Conservation (phyloP, 2,888 invertebrate species). For the Drosophila robusta region DNA sequence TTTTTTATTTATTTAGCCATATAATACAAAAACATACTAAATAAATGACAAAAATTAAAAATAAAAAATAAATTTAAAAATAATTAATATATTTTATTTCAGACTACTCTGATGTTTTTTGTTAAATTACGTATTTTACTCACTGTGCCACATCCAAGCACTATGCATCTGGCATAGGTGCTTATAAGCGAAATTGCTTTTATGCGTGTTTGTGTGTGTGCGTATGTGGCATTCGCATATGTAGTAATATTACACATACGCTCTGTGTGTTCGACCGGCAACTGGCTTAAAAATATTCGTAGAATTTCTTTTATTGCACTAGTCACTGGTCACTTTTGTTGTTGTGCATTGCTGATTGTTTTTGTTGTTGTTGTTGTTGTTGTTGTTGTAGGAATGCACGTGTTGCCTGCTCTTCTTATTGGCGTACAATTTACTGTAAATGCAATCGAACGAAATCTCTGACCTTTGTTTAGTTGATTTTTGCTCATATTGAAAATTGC, state of each 20-base stretch:
- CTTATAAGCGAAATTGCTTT: slow-evolving; percentile 70
- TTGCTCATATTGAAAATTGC: slow-evolving; percentile 50
- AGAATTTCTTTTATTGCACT: slow-evolving; percentile 73
- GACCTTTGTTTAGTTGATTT: slow-evolving; percentile 19
- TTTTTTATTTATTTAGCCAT: no score
- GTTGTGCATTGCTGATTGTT: slow-evolving; percentile 11
- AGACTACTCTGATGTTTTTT: background rate
- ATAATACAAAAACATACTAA: no score
- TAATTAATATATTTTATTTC: background rate
- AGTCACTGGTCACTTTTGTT: slow-evolving; percentile 58
- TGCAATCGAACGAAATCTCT: slow-evolving; percentile 59
- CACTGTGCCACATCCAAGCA: slow-evolving; percentile 35
- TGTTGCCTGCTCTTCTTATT: slow-evolving; percentile 60
- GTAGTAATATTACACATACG: slow-evolving; percentile 58
- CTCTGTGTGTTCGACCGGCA: slow-evolving; percentile 44
- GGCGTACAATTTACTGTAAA: slow-evolving; percentile 62
- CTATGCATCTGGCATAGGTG: slow-evolving; percentile 58
- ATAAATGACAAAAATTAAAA: no score
- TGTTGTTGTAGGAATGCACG: slow-evolving; percentile 40
- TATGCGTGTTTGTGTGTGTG: slow-evolving; percentile 18
- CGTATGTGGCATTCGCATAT: slow-evolving; percentile 7
- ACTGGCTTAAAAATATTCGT: slow-evolving; percentile 67
- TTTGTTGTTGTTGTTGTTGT: slow-evolving; percentile 29
- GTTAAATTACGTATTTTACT: background rate
- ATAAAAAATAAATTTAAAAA: no score